Percentiles rank a stretch among this genome's conserved stretches.
phyloP scores from a whole-genome alignment of 2,113 vertebrate species.

The Entosphenus tridentatus region DNA sequence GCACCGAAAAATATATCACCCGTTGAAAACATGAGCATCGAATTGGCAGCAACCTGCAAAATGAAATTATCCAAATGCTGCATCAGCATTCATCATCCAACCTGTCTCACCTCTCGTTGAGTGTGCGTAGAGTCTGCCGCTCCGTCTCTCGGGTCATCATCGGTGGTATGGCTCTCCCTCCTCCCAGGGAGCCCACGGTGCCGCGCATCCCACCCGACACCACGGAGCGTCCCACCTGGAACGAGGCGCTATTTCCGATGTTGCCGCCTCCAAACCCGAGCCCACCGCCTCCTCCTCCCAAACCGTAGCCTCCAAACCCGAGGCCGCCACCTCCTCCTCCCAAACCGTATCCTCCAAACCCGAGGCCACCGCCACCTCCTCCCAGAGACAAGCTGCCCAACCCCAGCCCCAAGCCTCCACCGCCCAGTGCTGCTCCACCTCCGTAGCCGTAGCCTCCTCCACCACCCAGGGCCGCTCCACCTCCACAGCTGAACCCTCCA shows the following conservation, averaged over 20 bases:
- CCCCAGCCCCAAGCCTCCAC: no score
- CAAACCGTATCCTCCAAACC: neutral
- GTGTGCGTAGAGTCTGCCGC: slow-evolving; percentile 16
- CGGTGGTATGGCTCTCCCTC: slow-evolving; percentile 10
- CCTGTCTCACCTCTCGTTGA: slow-evolving; percentile 14
- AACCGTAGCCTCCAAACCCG: slow-evolving; percentile 7
- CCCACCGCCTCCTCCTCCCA: slow-evolving; percentile 4
- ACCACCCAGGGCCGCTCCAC: no score
- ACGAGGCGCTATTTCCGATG: slow-evolving; percentile 15
- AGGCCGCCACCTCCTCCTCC: slow-evolving; percentile 4
- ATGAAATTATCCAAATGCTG: no score
- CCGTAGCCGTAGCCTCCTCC: no score
- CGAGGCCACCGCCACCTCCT: no score
- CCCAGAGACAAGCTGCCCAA: no score
- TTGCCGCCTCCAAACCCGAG: slow-evolving; percentile 8
- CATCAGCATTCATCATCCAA: no score
- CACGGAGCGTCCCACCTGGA: slow-evolving; percentile 11
- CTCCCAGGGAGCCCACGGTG: slow-evolving; percentile 12
- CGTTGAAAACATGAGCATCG: no score
- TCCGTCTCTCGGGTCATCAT: slow-evolving; percentile 16
- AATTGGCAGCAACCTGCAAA: no score
- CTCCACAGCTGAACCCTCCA: no score
- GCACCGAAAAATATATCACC: no score
- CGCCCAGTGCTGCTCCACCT: no score
- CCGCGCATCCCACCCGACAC: slow-evolving; percentile 10